A percentile compares a stretch with the other conserved stretches of the same genome.
These are phyloP conservation scores for Trilocha varians DNA, from an alignment of 2,888 invertebrate species.

Conservation along the genomic window DNA sequence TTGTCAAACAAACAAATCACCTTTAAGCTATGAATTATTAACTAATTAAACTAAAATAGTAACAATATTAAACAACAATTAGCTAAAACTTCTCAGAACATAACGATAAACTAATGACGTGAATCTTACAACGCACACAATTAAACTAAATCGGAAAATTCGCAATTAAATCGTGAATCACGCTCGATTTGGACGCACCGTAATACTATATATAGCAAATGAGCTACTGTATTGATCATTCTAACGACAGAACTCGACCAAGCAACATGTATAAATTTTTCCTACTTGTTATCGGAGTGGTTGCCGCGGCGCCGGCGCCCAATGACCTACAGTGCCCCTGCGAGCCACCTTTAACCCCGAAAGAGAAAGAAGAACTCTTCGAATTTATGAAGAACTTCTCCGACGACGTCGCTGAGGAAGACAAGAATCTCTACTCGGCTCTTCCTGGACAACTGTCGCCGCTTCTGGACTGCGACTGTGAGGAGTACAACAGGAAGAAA, in stretches of 20 bases:
- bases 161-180: not conserved
- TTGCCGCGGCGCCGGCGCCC: not conserved
- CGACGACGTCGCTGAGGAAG: conserved; percentile 5
- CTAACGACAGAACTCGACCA: not conserved
- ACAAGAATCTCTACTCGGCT: conserved; percentile 12
- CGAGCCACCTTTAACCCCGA: not conserved
- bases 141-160: not conserved
- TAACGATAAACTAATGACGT: not conserved
- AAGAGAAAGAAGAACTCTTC: conserved; percentile 11
- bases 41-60: no score
- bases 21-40: no score
- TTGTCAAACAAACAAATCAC: no score
- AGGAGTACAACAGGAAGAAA: conserved; percentile 21
- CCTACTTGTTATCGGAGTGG: not conserved
- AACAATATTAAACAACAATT: no score
- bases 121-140: not conserved
- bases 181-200: not conserved
- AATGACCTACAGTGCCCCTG: conserved; percentile 14
- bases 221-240: not conserved
- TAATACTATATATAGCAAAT: not conserved
- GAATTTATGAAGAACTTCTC: conserved; percentile 17
- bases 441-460: conserved; percentile 22
- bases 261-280: not conserved
- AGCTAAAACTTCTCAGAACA: no score
- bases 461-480: conserved; percentile 20